Conservation (phyloP, 2,113 vertebrate genomes). For the Neomonachus schauinslandi region DNA sequence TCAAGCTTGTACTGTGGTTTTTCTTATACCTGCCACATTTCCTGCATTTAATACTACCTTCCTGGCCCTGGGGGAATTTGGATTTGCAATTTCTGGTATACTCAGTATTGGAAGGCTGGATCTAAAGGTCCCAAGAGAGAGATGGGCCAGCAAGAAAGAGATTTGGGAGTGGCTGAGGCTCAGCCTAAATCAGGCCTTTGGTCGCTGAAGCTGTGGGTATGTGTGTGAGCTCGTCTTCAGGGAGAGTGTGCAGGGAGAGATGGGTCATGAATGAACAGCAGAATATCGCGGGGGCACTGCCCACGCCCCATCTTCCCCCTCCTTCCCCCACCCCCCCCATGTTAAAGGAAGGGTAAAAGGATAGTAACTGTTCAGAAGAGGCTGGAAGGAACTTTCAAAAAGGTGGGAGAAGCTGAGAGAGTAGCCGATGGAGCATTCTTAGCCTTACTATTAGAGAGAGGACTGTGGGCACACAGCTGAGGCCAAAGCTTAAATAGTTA, state of each 20-base stretch:
- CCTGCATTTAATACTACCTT: neutral
- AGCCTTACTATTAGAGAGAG: neutral
- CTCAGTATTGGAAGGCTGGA: neutral
- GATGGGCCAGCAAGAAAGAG: neutral
- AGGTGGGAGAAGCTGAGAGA: neutral
- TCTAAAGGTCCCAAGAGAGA: neutral
- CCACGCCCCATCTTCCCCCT: neutral
- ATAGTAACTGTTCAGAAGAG: neutral
- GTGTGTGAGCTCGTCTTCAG: neutral
- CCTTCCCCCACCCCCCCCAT: too few species aligned
- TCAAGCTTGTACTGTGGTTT: neutral
- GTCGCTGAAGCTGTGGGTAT: neutral
- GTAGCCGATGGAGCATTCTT: neutral
- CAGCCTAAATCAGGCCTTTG: neutral
- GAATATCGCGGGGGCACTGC: neutral
- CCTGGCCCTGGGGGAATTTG: neutral
- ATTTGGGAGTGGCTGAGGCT: neutral
- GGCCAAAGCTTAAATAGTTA: conserved; percentile 60
- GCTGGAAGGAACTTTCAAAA: neutral
- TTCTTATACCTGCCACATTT: neutral
- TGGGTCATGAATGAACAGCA: neutral
- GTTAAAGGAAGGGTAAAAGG: neutral
- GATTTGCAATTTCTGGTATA: neutral
- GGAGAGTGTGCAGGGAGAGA: neutral
- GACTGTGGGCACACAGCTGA: neutral